Percentiles rank a stretch among this genome's conserved stretches.
Conservation (phyloP, 2,888 invertebrate species). For the Papilio protenor region DNA sequence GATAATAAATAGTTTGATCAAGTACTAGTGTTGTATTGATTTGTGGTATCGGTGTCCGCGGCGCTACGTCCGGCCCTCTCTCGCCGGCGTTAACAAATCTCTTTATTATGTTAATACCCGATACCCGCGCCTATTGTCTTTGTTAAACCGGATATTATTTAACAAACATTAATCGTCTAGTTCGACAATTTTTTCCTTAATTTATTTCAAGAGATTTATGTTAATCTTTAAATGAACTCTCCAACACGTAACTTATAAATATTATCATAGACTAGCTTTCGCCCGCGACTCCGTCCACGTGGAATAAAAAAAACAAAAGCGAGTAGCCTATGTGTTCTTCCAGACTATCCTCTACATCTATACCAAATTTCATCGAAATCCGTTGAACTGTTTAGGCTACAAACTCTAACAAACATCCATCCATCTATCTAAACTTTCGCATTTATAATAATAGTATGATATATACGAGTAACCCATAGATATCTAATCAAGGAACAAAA, state of each 20-base stretch:
- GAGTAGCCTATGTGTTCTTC: too few relatives aligned
- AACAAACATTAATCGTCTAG: conserved; percentile 45
- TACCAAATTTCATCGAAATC: too few relatives aligned
- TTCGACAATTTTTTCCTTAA: conserved; percentile 37
- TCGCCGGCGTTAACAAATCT: conserved; percentile 68
- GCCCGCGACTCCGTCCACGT: too few relatives aligned
- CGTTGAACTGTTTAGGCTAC: too few relatives aligned
- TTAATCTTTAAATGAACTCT: neutral
- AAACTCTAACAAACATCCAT: too few relatives aligned
- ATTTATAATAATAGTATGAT: too few relatives aligned
- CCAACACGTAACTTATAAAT: neutral
- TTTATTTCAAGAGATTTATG: neutral
- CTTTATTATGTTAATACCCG: conserved; percentile 72
- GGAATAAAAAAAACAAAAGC: too few relatives aligned
- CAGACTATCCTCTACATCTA: too few relatives aligned
- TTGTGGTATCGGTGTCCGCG: conserved; percentile 53
- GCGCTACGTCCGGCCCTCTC: conserved; percentile 63
- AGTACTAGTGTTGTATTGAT: conserved; percentile 18
- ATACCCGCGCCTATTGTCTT: conserved; percentile 58
- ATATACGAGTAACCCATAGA: too few relatives aligned
- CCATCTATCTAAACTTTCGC: too few relatives aligned
- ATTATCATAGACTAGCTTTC: too few relatives aligned
- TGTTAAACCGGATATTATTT: conserved; percentile 64
- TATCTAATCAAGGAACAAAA: too few relatives aligned
- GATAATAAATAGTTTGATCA: neutral